phyloP scores from a whole-genome alignment of 2,888 invertebrate genomes.

The Craniophora ligustri region DNA sequence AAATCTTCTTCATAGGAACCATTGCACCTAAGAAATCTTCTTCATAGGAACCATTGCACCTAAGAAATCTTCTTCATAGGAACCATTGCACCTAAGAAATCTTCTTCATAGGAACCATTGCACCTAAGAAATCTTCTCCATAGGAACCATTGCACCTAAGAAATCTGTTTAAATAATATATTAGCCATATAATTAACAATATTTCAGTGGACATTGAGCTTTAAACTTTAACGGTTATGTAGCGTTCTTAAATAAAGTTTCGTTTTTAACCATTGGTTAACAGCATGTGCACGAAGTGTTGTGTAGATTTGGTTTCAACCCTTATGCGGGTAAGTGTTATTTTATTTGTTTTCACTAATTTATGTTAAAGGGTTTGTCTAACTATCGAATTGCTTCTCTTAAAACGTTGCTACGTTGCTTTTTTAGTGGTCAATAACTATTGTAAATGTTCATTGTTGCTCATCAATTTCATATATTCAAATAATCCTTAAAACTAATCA shows the following conservation, averaged over 20 bases:
- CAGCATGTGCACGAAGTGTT: slow-evolving; percentile 62
- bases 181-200: neutral
- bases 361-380: slow-evolving; percentile 25
- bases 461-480: neutral
- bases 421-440: neutral
- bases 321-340: slow-evolving; percentile 54
- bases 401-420: slow-evolving; percentile 41
- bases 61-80: neutral
- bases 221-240: slow-evolving; percentile 36
- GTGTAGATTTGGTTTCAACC: slow-evolving; percentile 50
- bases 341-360: slow-evolving; percentile 45
- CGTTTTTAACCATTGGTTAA: slow-evolving; percentile 47
- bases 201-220: slow-evolving; percentile 49
- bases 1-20: neutral
- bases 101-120: no score
- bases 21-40: neutral
- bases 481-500: neutral
- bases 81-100: neutral
- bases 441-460: neutral
- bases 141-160: neutral
- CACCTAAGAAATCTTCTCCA: neutral
- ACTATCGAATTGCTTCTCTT: slow-evolving; percentile 37
- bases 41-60: no score
- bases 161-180: neutral
- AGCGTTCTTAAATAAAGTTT: slow-evolving; percentile 20